Evolutionary conservation across 2,797 vertebrate genomes (phyloP).

Genomic region (Telmatherina bonti): DNA sequence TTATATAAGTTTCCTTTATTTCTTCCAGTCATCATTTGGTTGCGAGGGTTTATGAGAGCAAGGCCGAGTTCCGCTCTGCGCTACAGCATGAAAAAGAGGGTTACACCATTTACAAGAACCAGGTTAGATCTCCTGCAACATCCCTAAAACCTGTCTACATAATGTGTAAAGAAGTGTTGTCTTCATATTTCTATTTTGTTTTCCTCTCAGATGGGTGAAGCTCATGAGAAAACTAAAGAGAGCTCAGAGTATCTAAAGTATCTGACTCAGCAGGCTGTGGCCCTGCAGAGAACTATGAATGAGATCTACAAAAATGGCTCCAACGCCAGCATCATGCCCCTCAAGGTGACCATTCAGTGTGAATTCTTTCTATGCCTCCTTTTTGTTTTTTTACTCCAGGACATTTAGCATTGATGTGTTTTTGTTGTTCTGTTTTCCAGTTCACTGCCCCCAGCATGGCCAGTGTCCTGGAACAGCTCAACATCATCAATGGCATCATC

Average conservation of each 20-base stretch:
- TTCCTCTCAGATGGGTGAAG: slow-evolving; percentile 90
- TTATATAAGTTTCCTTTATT: neutral
- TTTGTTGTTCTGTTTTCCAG: slow-evolving; percentile 70
- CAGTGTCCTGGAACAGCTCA: slow-evolving; percentile 96
- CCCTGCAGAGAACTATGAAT: slow-evolving; percentile 99
- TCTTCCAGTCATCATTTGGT: slow-evolving; percentile 94
- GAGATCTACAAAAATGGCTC: slow-evolving; percentile 99
- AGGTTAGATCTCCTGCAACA: slow-evolving; percentile 80
- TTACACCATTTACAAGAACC: slow-evolving; percentile 99
- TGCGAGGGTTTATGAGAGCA: slow-evolving; percentile 96
- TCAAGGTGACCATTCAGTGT: slow-evolving; percentile 85
- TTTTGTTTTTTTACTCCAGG: neutral
- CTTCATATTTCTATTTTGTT: neutral
- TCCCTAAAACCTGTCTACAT: neutral
- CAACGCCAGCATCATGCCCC: slow-evolving; percentile 94
- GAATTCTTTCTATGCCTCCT: neutral
- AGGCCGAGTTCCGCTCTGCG: slow-evolving; percentile 97
- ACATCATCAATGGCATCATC: slow-evolving; percentile 99
- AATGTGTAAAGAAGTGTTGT: neutral
- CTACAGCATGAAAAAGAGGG: slow-evolving; percentile 99
- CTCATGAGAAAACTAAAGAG: slow-evolving; percentile 98
- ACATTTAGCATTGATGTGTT: slow-evolving; percentile 9
- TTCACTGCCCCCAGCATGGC: slow-evolving; percentile 99
- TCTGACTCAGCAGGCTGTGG: slow-evolving; percentile 98
- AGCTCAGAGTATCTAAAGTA: slow-evolving; percentile 99